Base-by-base conservation (phyloP, 2,113 vertebrate species). In the Saguinus imperator region DNA sequence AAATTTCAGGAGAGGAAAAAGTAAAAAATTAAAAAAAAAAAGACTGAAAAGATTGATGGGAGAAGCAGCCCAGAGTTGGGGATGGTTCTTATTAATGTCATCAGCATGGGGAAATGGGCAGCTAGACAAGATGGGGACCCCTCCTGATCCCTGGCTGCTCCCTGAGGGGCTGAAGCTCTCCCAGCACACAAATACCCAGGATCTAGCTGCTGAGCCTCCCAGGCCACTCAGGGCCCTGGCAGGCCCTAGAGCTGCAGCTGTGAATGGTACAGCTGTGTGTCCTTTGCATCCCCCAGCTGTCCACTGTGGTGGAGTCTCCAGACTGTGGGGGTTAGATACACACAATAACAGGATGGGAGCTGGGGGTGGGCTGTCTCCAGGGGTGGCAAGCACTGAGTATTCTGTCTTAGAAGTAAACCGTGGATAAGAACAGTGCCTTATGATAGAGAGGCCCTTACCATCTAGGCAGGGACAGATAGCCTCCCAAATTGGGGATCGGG, bases 1-100 rank as follows among this genome's bases (percentile, higher is more conserved):
- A 97, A 87, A 96, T 94, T 72, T 92, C 23, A 92, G 18, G 72
- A 79, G 35, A n/a, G 20, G 87, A 95, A 81, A 94, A 89, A 76
- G 5, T 57, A 77, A 94, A 96, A 94, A 87, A 75, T 92, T 32
- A 52, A 52, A 52, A 83, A 91, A 58, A 79, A 79, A 89, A 27
- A 32, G 20, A 93, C 84, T 76, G 68, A 81, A 97, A 96, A 95
- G 72, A 94, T 32, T 80, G 16, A 68, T 70, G 43, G 68, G 72
- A 87, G 80, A 23, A 96, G 17, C 3, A 88, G 40, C 40, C 21
- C 32, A 21, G 40, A 91, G 50, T 23, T 79, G 93, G 72, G 64
- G 17, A 20, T 32, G 52, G 75, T 82, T 96, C 58, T 96, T 2
- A 5, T 18, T 85, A 14, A 81, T 21, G 64, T 40, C 25, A 9